Evolutionary conservation across 2,888 invertebrate species (phyloP), one percentile per base, ranked within the genome.

Genomic region (Apamea crenata): DNA sequence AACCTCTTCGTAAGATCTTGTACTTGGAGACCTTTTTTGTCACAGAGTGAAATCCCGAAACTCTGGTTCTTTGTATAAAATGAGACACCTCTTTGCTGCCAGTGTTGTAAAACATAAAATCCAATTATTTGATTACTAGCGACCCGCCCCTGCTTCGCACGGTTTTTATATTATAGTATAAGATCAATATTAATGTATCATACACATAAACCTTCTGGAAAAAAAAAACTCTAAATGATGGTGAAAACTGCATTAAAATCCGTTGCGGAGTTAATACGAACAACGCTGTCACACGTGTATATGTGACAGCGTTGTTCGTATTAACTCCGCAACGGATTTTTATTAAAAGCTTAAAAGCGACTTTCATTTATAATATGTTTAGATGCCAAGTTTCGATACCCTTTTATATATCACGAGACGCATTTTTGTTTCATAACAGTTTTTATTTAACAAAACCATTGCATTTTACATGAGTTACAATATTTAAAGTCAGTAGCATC

Each of bases 41-140:
- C 67, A 63, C 21, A 36, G 3, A 7, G 36, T 47, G 36, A 73
- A 80, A 67, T 50, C 63, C 56, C 63, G 16, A 50, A 56, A 71
- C 21, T 32, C 1, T 44, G 2, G 8, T 56, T n/a, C 25, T n/a
- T 56, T 25, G 44, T 71, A 56, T 56, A n/a, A n/a, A 56, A 56
- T 36, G 12, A n/a, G 12, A 53, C 32, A 32, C 0, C 25, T 36
- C 32, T 53, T 53, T 53, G 21, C 10, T 25, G 53, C 1, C 14
- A 25, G 32, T 40, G 7, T 66, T 36, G 25, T 25, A 7, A 25
- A n/a, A 67, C 18, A 4, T 25, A 7, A 40, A 65, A 36, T 36
- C 21, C 6, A 65, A 65, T 12, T 25, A 14, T 36, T 66, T 14
- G 14, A 66, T 36, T 25, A 59, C 56, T n/a, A 12, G 56, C 12